Percentiles rank a stretch among this genome's conserved stretches.
phyloP scores from a whole-genome alignment of 1,140 invertebrate species.

The Scaptomyza graminum region DNA sequence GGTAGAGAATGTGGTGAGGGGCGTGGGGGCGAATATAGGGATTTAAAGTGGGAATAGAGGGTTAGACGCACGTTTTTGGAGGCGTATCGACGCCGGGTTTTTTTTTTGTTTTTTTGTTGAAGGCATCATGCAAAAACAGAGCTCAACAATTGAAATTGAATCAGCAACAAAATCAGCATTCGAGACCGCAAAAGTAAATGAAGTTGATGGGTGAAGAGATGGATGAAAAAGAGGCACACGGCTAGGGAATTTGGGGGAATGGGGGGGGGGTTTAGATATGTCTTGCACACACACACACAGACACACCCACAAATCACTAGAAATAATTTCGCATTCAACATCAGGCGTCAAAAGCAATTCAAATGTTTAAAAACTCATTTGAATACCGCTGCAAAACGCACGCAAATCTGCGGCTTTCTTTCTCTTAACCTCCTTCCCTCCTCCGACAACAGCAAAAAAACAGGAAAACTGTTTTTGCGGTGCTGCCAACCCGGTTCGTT shows the following conservation, averaged over 20 bases:
- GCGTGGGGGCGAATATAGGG: too few relatives aligned
- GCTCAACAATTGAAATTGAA: conserved; percentile 67
- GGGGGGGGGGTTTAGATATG: neutral
- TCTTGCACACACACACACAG: conserved; percentile 9
- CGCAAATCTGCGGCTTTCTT: conserved; percentile 38
- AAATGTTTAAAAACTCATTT: conserved; percentile 70
- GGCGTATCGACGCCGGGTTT: conserved; percentile 3
- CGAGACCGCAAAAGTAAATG: conserved; percentile 60
- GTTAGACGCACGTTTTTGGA: conserved; percentile 7
- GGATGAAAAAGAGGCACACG: too few relatives aligned
- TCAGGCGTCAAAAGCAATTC: conserved; percentile 67
- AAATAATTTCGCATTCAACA: conserved; percentile 67
- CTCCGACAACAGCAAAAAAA: neutral
- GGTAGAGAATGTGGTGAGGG: neutral
- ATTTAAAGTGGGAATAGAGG: too few relatives aligned
- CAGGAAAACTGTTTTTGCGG: too few relatives aligned
- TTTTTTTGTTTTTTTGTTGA: too few relatives aligned
- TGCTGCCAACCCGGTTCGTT: too few relatives aligned
- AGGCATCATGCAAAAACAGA: conserved; percentile 35
- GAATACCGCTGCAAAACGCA: conserved; percentile 56
- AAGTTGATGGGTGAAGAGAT: conserved; percentile 27
- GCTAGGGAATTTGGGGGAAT: neutral
- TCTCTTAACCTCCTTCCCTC: neutral
- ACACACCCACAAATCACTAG: conserved; percentile 51
- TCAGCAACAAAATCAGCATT: conserved; percentile 64